phyloP scores from a whole-genome alignment of 2,888 invertebrate species.

The Heteromurus nitidus region DNA sequence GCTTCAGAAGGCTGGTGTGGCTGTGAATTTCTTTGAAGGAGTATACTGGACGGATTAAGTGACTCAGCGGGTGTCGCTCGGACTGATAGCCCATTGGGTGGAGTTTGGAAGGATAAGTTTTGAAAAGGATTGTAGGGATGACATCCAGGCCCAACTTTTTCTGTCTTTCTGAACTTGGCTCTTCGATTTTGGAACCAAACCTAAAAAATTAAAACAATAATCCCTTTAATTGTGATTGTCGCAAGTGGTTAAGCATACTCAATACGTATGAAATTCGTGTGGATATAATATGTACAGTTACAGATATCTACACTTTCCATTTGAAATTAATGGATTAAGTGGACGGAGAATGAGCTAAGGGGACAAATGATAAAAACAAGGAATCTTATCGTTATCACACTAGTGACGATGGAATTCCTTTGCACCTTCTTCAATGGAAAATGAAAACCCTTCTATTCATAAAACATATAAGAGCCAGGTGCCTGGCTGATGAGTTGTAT shows the following conservation, averaged over 20 bases:
- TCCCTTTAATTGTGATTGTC: background rate
- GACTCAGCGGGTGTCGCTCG: background rate
- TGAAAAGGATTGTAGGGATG: conserved; percentile 15
- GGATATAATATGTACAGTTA: no score
- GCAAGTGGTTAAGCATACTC: no score
- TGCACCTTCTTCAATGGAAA: background rate
- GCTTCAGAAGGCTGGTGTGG: background rate
- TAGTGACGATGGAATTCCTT: background rate
- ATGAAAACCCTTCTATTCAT: no score
- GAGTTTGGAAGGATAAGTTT: conserved; percentile 1
- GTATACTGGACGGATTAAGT: background rate
- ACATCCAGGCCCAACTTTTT: conserved; percentile 28
- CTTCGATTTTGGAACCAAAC: conserved; percentile 52
- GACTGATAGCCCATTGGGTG: background rate
- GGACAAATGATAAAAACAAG: background rate
- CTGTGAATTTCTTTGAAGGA: background rate
- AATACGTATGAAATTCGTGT: no score
- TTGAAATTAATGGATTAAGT: background rate
- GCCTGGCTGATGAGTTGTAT: no score
- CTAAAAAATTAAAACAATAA: conserved; percentile 5
- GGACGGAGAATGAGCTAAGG: background rate
- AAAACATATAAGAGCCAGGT: no score
- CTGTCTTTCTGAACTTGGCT: conserved; percentile 43
- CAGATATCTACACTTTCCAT: conserved; percentile 7
- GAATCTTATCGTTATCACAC: background rate